phyloP scores from a whole-genome alignment of 2,888 invertebrate species.

The Seira sanloemensis region DNA sequence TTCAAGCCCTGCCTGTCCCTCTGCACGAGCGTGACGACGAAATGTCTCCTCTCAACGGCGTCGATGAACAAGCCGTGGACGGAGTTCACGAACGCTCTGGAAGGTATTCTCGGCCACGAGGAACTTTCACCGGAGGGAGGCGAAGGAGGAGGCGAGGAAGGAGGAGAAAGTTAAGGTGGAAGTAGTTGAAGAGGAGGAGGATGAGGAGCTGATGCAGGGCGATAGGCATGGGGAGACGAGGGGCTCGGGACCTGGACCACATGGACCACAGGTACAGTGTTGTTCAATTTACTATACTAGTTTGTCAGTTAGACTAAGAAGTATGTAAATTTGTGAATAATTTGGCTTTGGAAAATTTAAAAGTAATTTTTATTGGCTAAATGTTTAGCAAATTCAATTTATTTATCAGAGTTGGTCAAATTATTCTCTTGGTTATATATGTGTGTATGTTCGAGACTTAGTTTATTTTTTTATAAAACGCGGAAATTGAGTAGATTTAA shows the following conservation, averaged over 20 bases:
- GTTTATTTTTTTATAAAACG: too few species aligned
- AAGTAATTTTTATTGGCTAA: too few species aligned
- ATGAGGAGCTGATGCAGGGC: conserved; percentile 44
- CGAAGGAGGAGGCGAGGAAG: conserved; percentile 6
- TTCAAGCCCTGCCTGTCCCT: conserved; percentile 72
- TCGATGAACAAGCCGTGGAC: conserved; percentile 71
- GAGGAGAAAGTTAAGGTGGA: conserved; percentile 7
- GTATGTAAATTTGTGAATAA: too few species aligned
- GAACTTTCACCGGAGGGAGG: conserved; percentile 31
- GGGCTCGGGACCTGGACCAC: conserved; percentile 27
- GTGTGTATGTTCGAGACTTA: too few species aligned
- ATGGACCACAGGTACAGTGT: too few species aligned
- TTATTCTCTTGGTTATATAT: too few species aligned
- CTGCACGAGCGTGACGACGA: conserved; percentile 68
- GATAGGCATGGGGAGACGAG: conserved; percentile 43
- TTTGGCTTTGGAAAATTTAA: too few species aligned
- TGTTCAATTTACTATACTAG: too few species aligned
- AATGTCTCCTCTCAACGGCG: conserved; percentile 67
- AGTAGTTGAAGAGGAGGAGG: conserved; percentile 16
- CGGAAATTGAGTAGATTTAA: too few species aligned
- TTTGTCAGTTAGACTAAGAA: too few species aligned
- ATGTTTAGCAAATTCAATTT: too few species aligned
- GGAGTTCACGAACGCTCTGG: conserved; percentile 71
- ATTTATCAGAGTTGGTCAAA: too few species aligned
- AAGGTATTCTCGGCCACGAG: conserved; percentile 67